Percentiles rank a stretch among this genome's conserved stretches.
These are phyloP conservation scores for Falcunculus frontatus DNA, from an alignment of 2,113 vertebrate genomes.

Conservation along the genomic window DNA sequence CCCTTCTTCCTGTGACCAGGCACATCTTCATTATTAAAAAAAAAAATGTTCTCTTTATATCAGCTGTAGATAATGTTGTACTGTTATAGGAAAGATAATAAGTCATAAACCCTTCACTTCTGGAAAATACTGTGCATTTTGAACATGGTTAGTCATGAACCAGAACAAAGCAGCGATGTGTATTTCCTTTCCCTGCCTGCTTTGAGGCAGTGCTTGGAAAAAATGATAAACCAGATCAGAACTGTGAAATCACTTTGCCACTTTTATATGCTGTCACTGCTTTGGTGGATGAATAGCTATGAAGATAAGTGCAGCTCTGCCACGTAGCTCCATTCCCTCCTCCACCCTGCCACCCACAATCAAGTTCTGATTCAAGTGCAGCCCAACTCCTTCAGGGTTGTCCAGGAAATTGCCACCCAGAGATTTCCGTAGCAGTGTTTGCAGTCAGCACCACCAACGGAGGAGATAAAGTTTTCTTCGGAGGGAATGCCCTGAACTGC, in stretches of 20 bases:
- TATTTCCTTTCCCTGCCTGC: background rate
- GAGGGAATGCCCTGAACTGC: conserved; percentile 4
- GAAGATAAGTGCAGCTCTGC: conserved; percentile 41
- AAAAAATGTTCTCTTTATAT: background rate
- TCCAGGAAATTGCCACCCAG: conserved; percentile 69
- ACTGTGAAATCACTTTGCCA: conserved; percentile 42
- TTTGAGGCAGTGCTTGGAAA: conserved; percentile 51
- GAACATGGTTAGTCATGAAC: background rate
- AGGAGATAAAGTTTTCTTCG: conserved; percentile 54
- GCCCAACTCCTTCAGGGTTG: background rate
- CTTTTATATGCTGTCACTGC: conserved; percentile 12
- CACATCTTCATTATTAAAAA: background rate
- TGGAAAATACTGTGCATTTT: background rate
- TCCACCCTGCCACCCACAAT: conserved; percentile 21
- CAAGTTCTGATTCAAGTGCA: conserved; percentile 15
- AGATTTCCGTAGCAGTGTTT: conserved; percentile 8
- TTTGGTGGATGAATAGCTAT: conserved; percentile 27
- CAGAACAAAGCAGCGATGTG: background rate
- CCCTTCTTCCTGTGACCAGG: background rate
- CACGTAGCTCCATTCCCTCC: background rate
- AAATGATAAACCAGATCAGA: conserved; percentile 42
- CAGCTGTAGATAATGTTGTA: background rate
- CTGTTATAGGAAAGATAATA: conserved; percentile 11
- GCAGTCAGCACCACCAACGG: conserved; percentile 25
- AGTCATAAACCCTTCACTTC: background rate